Base-by-base conservation (phyloP, 1,140 invertebrate genomes). In the Ostrea denselamellosa region DNA sequence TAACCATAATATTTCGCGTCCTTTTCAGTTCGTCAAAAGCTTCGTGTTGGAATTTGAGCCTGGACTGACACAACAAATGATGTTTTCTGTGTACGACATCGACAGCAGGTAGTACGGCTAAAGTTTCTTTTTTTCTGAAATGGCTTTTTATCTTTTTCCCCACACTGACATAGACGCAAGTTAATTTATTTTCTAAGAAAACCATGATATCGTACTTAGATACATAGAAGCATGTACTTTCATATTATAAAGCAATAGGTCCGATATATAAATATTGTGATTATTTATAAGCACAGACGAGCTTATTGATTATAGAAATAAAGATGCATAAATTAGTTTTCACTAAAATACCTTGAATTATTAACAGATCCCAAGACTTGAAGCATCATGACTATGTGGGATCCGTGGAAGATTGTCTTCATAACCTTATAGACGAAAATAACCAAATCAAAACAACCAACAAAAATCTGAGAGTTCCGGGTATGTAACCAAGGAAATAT, bases 1-100 rank as follows among this genome's bases (percentile, higher is more conserved):
- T 83, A 10, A 54, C n/a, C 19, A 44, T 2, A 19, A 22, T 85
- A 14, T 28, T 85, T 22, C 82, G 51, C 28, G n/a, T 86, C 28
- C 22, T 83, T 86, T 91, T 77, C 85, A 91, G 86, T 91, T 92
- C 65, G 90, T 94, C 44, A 92, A 91, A 58, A 95, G 93, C 44
- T 93, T 94, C 71, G 92, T 95, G 83, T 65, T 90, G 17, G 87
- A 89, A 17, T 86, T 90, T 28, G 89, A 91, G 22, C 90, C 89
- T 17, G 94, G 95, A 89, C 93, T 95, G 89, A 94, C 95, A 86
- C 95, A 95, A 85, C 92, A 90, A n/a, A 85, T 94, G 10, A 92
- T 93, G 87, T 96, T 96, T 93, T 95, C 95, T 90, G 89, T 96
- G 0, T 96, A 95, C 91, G 95, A 96, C 91, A 92, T 95, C 62